Percentiles rank a stretch among this genome's conserved stretches.
Conservation (phyloP, 2,113 vertebrate species). For the Sitta europaea region DNA sequence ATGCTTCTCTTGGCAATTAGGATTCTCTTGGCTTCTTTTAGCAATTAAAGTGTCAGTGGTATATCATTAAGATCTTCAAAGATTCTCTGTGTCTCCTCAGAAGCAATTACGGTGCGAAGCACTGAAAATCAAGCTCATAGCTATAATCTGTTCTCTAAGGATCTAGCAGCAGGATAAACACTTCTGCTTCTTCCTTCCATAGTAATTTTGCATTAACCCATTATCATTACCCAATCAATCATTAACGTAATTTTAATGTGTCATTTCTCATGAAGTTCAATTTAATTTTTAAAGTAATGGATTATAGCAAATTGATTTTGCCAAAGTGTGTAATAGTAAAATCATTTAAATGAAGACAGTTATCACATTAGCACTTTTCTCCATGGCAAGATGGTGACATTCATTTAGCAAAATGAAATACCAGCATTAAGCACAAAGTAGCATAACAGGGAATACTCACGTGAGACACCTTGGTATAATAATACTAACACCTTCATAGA, state of each 20-base stretch:
- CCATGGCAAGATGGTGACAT: background rate
- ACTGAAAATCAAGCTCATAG: slow-evolving; percentile 66
- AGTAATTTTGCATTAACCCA: slow-evolving; percentile 62
- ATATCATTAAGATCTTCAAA: slow-evolving; percentile 72
- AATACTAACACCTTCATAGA: background rate
- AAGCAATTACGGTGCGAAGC: slow-evolving; percentile 71
- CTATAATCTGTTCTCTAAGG: slow-evolving; percentile 63
- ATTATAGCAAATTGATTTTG: slow-evolving; percentile 56
- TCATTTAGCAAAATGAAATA: background rate
- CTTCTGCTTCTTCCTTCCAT: slow-evolving; percentile 32
- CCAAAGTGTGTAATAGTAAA: background rate
- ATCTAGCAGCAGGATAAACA: slow-evolving; percentile 63
- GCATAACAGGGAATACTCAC: background rate
- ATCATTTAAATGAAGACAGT: slow-evolving; percentile 54
- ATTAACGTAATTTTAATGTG: slow-evolving; percentile 49
- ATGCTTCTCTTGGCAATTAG: slow-evolving; percentile 76
- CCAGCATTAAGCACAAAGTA: background rate
- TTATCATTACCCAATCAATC: slow-evolving; percentile 65
- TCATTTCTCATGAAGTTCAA: slow-evolving; percentile 44
- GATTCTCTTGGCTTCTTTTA: slow-evolving; percentile 65
- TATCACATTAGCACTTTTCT: slow-evolving; percentile 45
- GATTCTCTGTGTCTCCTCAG: slow-evolving; percentile 65
- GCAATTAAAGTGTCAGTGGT: slow-evolving; percentile 75
- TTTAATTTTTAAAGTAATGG: slow-evolving; percentile 42
- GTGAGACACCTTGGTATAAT: background rate